These are phyloP conservation scores for Magallana angulata DNA, from an alignment of 1,140 invertebrate species.

Conservation along the genomic window DNA sequence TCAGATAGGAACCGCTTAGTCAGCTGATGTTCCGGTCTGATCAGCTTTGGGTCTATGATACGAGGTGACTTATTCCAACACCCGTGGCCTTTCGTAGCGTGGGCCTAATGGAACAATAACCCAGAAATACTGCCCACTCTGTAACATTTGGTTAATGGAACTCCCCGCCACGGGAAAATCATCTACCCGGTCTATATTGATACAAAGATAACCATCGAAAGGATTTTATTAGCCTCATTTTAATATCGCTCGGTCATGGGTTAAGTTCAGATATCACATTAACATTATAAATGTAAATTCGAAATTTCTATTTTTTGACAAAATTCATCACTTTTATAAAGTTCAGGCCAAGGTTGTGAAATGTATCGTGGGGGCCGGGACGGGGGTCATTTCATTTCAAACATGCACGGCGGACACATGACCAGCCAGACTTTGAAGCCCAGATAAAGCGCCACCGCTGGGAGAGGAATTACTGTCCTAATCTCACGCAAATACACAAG, in stretches of 20 bases:
- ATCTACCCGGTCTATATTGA: background rate
- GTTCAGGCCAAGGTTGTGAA: background rate
- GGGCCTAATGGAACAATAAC: too few relatives aligned
- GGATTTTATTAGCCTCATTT: background rate
- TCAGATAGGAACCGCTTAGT: background rate
- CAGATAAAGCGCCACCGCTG: conserved; percentile 2
- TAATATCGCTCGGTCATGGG: conserved; percentile 14
- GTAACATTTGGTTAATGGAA: too few relatives aligned
- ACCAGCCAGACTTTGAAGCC: conserved; percentile 4
- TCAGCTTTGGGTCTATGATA: background rate
- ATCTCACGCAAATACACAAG: background rate
- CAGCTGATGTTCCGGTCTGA: background rate
- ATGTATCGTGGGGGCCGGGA: background rate
- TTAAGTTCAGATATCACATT: conserved; percentile 7
- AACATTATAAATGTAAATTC: background rate
- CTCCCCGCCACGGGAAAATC: too few relatives aligned
- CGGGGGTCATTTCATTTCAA: background rate
- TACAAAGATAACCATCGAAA: background rate
- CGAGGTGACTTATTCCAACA: background rate
- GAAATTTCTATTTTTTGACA: conserved; percentile 14
- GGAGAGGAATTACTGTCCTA: background rate
- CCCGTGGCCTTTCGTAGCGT: too few relatives aligned
- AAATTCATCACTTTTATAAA: background rate
- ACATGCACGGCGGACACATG: background rate
- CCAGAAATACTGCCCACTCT: too few relatives aligned